Evolutionary conservation across 30 jellyfish, hydroid and myxozoan species (phyloP).

Genomic region (Rhopilema esculentum): DNA sequence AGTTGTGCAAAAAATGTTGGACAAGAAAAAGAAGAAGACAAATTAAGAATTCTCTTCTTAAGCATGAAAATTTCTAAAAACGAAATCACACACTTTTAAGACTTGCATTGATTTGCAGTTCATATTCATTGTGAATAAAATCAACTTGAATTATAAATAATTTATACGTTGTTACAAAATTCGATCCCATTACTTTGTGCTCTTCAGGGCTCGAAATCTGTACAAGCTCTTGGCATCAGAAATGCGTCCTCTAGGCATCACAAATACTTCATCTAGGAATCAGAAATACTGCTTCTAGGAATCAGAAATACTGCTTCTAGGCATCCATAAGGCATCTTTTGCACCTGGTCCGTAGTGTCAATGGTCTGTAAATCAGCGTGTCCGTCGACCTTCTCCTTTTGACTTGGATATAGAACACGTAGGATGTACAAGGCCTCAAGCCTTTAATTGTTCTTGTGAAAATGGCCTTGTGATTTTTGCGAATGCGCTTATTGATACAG

Average conservation of each 20-base stretch:
- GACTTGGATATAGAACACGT: constrained; percentile 54
- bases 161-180: neutral
- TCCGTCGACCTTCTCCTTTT: constrained; percentile 48
- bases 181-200: neutral
- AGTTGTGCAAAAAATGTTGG: neutral
- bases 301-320: no score
- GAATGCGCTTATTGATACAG: constrained; percentile 46
- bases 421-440: constrained; percentile 53
- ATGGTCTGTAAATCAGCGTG: constrained; percentile 50
- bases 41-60: neutral
- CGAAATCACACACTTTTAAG: neutral
- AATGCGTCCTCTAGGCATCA: no score
- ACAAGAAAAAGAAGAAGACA: no score
- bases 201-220: neutral
- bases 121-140: neutral
- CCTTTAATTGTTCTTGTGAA: constrained; percentile 57
- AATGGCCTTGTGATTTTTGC: constrained; percentile 36
- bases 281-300: no score
- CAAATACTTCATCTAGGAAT: no score
- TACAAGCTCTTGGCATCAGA: no score
- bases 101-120: neutral
- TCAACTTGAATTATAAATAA: neutral
- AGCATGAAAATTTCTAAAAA: neutral
- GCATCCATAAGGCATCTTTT: constrained; percentile 9
- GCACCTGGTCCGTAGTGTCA: constrained; percentile 47